Evolutionary conservation across 23 tunicate species (phyloP).

Genomic region (Ciona savignyi): DNA sequence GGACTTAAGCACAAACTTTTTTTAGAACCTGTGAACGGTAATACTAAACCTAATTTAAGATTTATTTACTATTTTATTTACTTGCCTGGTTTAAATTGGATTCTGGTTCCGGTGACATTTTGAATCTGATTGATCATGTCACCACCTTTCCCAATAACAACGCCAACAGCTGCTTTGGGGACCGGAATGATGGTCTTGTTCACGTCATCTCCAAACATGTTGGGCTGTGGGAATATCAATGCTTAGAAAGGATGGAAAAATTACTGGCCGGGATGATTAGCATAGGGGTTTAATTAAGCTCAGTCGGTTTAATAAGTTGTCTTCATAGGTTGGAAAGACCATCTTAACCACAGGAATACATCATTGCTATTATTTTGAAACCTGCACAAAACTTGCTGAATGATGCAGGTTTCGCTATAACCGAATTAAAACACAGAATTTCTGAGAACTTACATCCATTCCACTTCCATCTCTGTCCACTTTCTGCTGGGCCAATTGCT

Average conservation of each 20-base stretch:
- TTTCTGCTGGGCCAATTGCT: slow-evolving; percentile 67
- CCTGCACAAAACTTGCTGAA: no score
- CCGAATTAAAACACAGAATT: no score
- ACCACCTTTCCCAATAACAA: slow-evolving; percentile 97
- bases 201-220: slow-evolving; percentile 54
- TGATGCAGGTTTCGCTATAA: no score
- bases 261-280: neutral
- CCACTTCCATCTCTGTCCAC: slow-evolving; percentile 28
- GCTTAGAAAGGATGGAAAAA: neutral
- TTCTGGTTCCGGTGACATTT: slow-evolving; percentile 74
- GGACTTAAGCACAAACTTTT: no score
- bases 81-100: slow-evolving; percentile 95
- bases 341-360: slow-evolving; percentile 45
- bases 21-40: no score
- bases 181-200: slow-evolving; percentile 47
- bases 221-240: neutral
- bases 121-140: slow-evolving; percentile 98
- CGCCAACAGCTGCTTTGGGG: slow-evolving; percentile 99
- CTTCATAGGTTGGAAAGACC: slow-evolving; percentile 18
- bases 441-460: no score
- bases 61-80: slow-evolving; percentile 1
- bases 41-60: no score
- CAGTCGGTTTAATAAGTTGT: neutral
- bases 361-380: slow-evolving; percentile 6
- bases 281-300: neutral